Base-by-base conservation (phyloP, 1,140 invertebrate genomes). In the Diorhabda carinulata region DNA sequence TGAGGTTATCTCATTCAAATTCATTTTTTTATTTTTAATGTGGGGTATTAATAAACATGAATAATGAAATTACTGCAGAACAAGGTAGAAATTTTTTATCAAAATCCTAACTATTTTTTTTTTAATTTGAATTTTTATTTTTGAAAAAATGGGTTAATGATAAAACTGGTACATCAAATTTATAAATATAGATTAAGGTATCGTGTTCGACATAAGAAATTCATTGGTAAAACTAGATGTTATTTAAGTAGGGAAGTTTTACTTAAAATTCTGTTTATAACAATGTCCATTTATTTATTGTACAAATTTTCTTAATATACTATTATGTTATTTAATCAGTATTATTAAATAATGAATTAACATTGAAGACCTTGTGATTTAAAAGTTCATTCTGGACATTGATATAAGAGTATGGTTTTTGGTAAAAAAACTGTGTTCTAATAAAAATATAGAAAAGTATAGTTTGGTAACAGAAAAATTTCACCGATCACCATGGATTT, bases 211-310 rank as follows among this genome's bases (percentile, higher is more conserved):
- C 67, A 70, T 67, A 67, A 67, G 65, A 67, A 69, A 66, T 73
- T 72, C 69, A 73, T 70, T 68, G 68, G 69, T 71, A 73, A 66
- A 73, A 73, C 63, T 73, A 73, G 72, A 73, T 73, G 72, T 73
- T 73, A 67, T 67, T 73, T 67, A 73, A 67, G 69, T 73, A 73
- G 71, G 71, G 66, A 68, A 71, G 52, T 65, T 65, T 67, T 56
- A 59, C 70, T 57, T 68, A 68, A 71, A 71, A 68, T 71, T 71
- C 66, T 68, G 63, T 71, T 64, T 68, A 63, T 68, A 61, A 52
- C 58, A 61, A 61, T 56, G 56, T 67, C 58, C 45, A 43, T 67
- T 25, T 5, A 40, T 42, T 44, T 67, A 56, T 61, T 67, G 42
- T 66, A 57, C 57, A 58, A 57, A 62, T 62, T 65, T 66, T 59